These are phyloP conservation scores for Scaptomyza hsui DNA, from an alignment of 1,140 invertebrate species.

Conservation along the genomic window DNA sequence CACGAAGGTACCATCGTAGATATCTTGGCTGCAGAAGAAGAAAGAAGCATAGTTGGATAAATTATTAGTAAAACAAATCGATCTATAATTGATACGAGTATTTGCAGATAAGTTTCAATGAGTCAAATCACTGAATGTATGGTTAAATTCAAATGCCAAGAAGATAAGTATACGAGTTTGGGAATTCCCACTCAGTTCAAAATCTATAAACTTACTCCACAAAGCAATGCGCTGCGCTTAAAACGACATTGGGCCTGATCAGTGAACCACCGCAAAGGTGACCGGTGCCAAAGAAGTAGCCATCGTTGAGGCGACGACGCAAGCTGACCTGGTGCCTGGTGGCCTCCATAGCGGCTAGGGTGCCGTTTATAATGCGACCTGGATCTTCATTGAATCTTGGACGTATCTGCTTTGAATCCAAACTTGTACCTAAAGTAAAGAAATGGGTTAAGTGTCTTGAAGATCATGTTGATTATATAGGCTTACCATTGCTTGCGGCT, in stretches of 20 bases:
- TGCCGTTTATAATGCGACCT: constrained; percentile 75
- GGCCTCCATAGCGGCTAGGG: constrained; percentile 51
- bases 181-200: not conserved
- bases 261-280: constrained; percentile 82
- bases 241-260: constrained; percentile 73
- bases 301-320: constrained; percentile 64
- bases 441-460: too few species aligned
- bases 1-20: constrained; percentile 65
- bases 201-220: constrained; percentile 61
- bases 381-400: constrained; percentile 54
- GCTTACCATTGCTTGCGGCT: not conserved
- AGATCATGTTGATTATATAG: too few species aligned
- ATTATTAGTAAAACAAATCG: not conserved
- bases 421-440: not conserved
- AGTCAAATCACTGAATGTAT: too few species aligned
- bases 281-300: constrained; percentile 72
- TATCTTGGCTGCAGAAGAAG: constrained; percentile 34
- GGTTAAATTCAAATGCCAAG: too few species aligned
- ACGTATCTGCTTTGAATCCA: constrained; percentile 23
- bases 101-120: too few species aligned
- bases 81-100: too few species aligned
- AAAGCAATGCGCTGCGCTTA: constrained; percentile 85
- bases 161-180: too few species aligned
- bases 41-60: not conserved
- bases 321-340: constrained; percentile 80